These are phyloP conservation scores for Sycophila texana DNA, from an alignment of 2,888 invertebrate species.

Conservation along the genomic window DNA sequence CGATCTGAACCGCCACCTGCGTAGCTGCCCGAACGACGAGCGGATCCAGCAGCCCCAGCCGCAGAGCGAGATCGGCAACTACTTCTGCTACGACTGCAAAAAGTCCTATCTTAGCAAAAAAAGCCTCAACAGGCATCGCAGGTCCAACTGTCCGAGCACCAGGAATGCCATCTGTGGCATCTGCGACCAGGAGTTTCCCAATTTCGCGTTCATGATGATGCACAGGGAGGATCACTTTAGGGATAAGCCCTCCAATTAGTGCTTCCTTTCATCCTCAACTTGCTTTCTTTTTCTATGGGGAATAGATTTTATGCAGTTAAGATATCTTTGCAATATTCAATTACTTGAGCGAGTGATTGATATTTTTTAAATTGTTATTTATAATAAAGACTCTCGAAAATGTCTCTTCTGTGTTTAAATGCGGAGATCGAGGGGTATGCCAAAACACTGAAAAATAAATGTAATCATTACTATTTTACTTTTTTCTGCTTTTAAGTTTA, in stretches of 20 bases:
- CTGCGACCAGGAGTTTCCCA: constrained; percentile 48
- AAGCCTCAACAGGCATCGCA: constrained; percentile 71
- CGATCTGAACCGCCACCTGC: constrained; percentile 23
- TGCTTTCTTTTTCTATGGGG: not conserved
- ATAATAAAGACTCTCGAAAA: too few relatives aligned
- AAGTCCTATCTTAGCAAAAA: constrained; percentile 72
- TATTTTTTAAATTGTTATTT: not conserved
- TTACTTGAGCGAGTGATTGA: not conserved
- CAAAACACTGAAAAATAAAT: too few relatives aligned
- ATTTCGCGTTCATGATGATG: constrained; percentile 48
- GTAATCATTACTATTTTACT: too few relatives aligned
- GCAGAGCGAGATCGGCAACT: not conserved
- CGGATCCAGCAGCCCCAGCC: constrained; percentile 12
- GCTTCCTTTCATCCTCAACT: too few relatives aligned
- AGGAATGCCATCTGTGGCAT: constrained; percentile 52
- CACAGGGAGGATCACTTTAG: constrained; percentile 54
- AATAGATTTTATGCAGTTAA: not conserved
- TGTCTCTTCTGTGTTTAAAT: too few relatives aligned
- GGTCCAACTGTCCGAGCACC: constrained; percentile 46
- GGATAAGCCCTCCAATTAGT: constrained; percentile 46
- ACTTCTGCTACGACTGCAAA: constrained; percentile 66
- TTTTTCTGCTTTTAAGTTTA: too few relatives aligned
- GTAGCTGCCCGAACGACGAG: constrained; percentile 11
- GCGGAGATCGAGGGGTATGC: too few relatives aligned
- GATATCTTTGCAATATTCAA: not conserved